Conservation (phyloP, 2,113 vertebrate species). For the Cynocephalus volans region DNA sequence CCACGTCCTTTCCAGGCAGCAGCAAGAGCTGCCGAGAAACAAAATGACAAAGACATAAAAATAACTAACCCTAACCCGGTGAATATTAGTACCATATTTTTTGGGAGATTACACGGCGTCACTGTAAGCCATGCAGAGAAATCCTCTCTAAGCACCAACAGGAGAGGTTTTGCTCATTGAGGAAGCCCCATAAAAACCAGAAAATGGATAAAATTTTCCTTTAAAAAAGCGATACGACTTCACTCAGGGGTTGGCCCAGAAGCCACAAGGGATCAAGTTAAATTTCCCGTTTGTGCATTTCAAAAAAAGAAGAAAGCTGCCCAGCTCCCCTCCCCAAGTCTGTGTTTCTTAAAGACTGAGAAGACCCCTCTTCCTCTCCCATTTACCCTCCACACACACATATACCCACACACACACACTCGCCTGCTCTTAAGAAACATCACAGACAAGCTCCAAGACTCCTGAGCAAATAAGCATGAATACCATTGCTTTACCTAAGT, state of each 20-base stretch:
- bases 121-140: conserved; percentile 81
- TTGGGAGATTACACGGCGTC: conserved; percentile 82
- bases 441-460: not conserved
- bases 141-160: conserved; percentile 86
- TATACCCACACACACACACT: not conserved
- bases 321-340: not conserved
- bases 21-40: conserved; percentile 82
- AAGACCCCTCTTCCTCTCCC: not conserved
- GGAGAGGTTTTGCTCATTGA: conserved; percentile 85
- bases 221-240: conserved; percentile 79
- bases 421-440: not conserved
- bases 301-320: conserved; percentile 54
- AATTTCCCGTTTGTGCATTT: conserved; percentile 80
- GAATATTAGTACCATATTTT: conserved; percentile 86
- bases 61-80: conserved; percentile 86
- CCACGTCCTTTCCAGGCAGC: conserved; percentile 76
- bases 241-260: conserved; percentile 77
- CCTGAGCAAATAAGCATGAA: not conserved
- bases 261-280: conserved; percentile 81
- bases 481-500: not conserved
- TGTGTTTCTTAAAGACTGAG: conserved; percentile 10
- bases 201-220: conserved; percentile 85
- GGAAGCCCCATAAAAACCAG: conserved; percentile 82
- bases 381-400: not conserved
- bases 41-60: conserved; percentile 86